A percentile compares a stretch with the other conserved stretches of the same genome.
Conservation (phyloP, 2,113 vertebrate genomes). For the Scophthalmus maximus region DNA sequence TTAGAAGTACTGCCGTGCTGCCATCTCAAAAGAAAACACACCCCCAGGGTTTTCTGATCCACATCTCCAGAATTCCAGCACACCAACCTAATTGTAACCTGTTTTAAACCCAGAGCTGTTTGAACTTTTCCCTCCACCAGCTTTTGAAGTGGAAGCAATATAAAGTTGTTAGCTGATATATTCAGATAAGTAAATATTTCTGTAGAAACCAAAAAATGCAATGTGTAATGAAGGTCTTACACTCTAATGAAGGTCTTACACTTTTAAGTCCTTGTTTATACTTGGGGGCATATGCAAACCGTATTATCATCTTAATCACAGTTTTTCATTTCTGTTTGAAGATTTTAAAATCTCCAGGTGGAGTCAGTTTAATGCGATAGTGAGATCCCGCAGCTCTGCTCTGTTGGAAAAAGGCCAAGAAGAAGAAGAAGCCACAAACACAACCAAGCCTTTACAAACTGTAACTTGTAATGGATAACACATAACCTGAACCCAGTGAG, state of each 20-base stretch:
- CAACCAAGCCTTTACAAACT: neutral
- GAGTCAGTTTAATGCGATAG: neutral
- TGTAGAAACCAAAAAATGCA: neutral
- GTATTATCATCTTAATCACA: neutral
- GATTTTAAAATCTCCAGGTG: neutral
- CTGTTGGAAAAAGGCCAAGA: neutral
- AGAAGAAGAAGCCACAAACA: neutral
- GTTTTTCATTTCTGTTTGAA: constrained; percentile 3
- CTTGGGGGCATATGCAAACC: neutral
- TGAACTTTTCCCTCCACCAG: neutral
- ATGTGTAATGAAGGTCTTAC: neutral
- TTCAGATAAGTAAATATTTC: constrained; percentile 36
- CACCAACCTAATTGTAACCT: constrained; percentile 64
- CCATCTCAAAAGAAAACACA: constrained; percentile 43
- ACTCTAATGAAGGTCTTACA: neutral
- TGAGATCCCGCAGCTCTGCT: neutral
- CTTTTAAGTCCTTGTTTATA: neutral
- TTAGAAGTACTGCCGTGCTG: constrained; percentile 27
- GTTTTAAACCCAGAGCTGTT: constrained; percentile 38
- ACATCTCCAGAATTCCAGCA: constrained; percentile 60
- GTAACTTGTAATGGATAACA: neutral
- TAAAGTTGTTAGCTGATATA: constrained; percentile 21
- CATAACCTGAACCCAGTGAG: neutral
- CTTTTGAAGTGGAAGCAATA: constrained; percentile 36
- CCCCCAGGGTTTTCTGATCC: constrained; percentile 47